Percentiles rank a stretch among this genome's conserved stretches.
Evolutionary conservation across 30 jellyfish, hydroid and myxozoan genomes (phyloP).

Genomic region (Chrysaora quinquecirrha): DNA sequence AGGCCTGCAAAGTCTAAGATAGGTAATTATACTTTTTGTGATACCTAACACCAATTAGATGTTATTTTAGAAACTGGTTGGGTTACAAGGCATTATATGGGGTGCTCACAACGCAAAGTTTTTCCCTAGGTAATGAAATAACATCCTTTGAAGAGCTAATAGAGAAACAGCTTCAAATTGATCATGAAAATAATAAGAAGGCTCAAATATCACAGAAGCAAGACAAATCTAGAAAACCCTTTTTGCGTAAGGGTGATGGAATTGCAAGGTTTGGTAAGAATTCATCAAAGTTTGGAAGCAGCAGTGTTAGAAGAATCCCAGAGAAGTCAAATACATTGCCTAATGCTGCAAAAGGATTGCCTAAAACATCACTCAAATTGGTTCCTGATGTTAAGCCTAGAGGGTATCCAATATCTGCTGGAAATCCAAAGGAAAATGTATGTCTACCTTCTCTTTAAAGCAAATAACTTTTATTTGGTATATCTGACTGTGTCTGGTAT

Average conservation of each 20-base stretch:
- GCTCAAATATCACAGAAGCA: not conserved
- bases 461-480: too few relatives aligned
- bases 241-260: slow-evolving; percentile 59
- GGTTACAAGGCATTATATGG: too few relatives aligned
- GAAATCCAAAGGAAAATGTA: too few relatives aligned
- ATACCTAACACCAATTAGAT: too few relatives aligned
- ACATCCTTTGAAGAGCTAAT: slow-evolving; percentile 42
- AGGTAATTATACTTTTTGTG: slow-evolving; percentile 12
- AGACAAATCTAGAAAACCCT: not conserved
- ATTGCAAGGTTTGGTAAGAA: slow-evolving; percentile 37
- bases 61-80: too few relatives aligned
- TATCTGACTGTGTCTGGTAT: too few relatives aligned
- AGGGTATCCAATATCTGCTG: not conserved
- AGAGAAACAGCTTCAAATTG: slow-evolving; percentile 48
- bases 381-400: slow-evolving; percentile 2
- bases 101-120: too few relatives aligned
- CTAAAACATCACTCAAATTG: slow-evolving; percentile 44
- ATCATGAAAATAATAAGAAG: not conserved
- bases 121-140: slow-evolving; percentile 16
- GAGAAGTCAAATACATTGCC: not conserved
- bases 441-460: not conserved
- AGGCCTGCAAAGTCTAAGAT: slow-evolving; percentile 45
- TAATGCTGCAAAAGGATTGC: not conserved
- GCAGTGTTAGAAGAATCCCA: not conserved
- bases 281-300: too few relatives aligned